phyloP scores from a whole-genome alignment of 2,888 invertebrate genomes.

The Diplolepis rosae region DNA sequence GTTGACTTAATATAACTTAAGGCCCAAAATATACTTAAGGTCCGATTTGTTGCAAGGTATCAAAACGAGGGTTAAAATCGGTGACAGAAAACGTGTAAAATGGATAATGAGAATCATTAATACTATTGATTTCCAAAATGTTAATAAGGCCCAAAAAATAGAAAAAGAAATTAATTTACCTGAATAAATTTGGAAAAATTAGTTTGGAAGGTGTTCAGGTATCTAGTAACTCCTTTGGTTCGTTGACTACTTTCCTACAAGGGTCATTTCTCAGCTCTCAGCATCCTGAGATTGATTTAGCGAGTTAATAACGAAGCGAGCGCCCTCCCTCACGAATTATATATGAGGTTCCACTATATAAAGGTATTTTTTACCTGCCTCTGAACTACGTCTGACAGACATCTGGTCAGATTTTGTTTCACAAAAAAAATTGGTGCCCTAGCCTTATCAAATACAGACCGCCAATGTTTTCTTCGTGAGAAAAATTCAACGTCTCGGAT shows the following conservation, averaged over 20 bases:
- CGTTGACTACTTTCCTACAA: not conserved
- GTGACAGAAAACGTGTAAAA: too few relatives aligned
- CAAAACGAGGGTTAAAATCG: too few relatives aligned
- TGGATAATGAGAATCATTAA: too few relatives aligned
- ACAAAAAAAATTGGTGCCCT: conserved; percentile 54
- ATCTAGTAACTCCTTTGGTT: not conserved
- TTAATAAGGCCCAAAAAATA: too few relatives aligned
- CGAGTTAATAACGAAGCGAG: conserved; percentile 64
- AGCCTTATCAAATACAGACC: conserved; percentile 49
- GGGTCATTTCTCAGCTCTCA: not conserved
- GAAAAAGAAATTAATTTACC: too few relatives aligned
- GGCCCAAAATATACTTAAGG: not conserved
- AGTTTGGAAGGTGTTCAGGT: not conserved
- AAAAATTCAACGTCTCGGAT: conserved; percentile 30
- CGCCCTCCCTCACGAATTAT: conserved; percentile 59
- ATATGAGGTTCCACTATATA: conserved; percentile 3
- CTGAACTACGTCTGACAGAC: conserved; percentile 52
- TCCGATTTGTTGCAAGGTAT: too few relatives aligned
- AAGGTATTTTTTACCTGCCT: conserved; percentile 46
- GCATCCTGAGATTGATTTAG: conserved; percentile 65
- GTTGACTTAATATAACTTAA: too few relatives aligned
- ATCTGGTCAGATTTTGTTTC: conserved; percentile 73
- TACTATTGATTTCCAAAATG: too few relatives aligned
- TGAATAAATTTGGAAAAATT: not conserved
- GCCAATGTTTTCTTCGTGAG: conserved; percentile 38